Evolutionary conservation across 2,888 invertebrate genomes (phyloP).

Genomic region (Drosophila ezoana): DNA sequence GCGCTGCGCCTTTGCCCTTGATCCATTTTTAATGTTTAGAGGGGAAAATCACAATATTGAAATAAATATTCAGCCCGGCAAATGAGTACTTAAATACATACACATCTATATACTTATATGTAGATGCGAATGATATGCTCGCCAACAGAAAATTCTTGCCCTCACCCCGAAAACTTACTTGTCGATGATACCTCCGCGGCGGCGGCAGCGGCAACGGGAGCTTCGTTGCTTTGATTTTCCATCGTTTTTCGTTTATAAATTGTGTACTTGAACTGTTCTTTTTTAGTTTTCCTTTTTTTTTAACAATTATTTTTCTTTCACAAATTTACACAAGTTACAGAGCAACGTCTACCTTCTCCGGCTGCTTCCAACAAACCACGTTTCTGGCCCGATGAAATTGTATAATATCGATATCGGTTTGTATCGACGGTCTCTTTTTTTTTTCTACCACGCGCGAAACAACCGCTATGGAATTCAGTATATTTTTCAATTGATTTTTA

Average conservation of each 20-base stretch:
- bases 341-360: slow-evolving; percentile 79
- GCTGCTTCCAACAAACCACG: slow-evolving; percentile 81
- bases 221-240: slow-evolving; percentile 81
- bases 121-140: slow-evolving; percentile 36
- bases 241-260: slow-evolving; percentile 70
- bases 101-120: slow-evolving; percentile 17
- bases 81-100: slow-evolving; percentile 31
- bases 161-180: slow-evolving; percentile 78
- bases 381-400: slow-evolving; percentile 58
- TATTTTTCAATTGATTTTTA: slow-evolving; percentile 14
- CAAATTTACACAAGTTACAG: slow-evolving; percentile 77
- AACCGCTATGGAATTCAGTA: slow-evolving; percentile 9
- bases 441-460: slow-evolving; percentile 18
- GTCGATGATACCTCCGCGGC: slow-evolving; percentile 84
- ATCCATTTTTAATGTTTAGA: slow-evolving; percentile 44
- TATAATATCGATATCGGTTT: slow-evolving; percentile 44
- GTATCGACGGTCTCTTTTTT: slow-evolving; percentile 18
- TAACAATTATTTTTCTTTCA: slow-evolving; percentile 65
- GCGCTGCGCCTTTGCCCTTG: slow-evolving; percentile 66
- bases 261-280: slow-evolving; percentile 73
- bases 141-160: slow-evolving; percentile 47
- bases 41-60: slow-evolving; percentile 25
- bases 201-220: slow-evolving; percentile 78
- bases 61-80: slow-evolving; percentile 42
- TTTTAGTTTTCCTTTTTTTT: slow-evolving; percentile 50